Evolutionary conservation across 2,113 vertebrate genomes (phyloP), one percentile per base, ranked within the genome.

Genomic region (Cinclus mexicanus): DNA sequence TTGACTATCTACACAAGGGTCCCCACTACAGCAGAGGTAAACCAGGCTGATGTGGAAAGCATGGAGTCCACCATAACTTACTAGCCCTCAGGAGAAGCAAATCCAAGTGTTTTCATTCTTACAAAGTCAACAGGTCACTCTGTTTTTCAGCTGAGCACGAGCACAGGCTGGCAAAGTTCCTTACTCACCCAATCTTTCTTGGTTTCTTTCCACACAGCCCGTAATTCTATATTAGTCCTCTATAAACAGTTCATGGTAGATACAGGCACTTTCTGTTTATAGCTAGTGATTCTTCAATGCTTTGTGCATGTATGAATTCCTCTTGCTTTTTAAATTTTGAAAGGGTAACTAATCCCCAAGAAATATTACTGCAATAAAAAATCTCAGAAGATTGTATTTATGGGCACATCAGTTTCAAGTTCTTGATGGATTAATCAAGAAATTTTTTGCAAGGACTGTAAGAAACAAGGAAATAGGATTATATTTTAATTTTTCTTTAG

Each of bases 401-500:
- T 77, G 44, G 41, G 29, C 89, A 83, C 57, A 61, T 61, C 67
- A 53, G 5, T 72, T 82, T 77, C 53, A 81, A 72, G 53, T 74
- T 69, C 47, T 90, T 79, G 37, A 35, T 46, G 37, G 75, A 83
- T 87, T 94, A 90, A 97, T 92, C 55, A 93, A 94, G 89, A 94
- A 96, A 95, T 92, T 63, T 76, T 93, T 95, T 90, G 80, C 41
- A 77, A 76, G 65, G 91, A 67, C 29, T 59, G 8, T 26, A 95
- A 86, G 47, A 82, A 97, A 91, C 80, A 94, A 92, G 75, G 41
- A 74, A 85, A 93, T 64, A 90, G 83, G 60, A 88, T 90, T 86
- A 22, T 75, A 78, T 84, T 96, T 95, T 87, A 89, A 23, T 80
- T 95, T 91, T 95, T 93, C 57, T 74, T 86, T 31, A 93, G 90